Evolutionary conservation across 35 echinoderm and acorn worm genomes (phyloP), one percentile per base, ranked within the genome.

Genomic region (Patiria miniata): DNA sequence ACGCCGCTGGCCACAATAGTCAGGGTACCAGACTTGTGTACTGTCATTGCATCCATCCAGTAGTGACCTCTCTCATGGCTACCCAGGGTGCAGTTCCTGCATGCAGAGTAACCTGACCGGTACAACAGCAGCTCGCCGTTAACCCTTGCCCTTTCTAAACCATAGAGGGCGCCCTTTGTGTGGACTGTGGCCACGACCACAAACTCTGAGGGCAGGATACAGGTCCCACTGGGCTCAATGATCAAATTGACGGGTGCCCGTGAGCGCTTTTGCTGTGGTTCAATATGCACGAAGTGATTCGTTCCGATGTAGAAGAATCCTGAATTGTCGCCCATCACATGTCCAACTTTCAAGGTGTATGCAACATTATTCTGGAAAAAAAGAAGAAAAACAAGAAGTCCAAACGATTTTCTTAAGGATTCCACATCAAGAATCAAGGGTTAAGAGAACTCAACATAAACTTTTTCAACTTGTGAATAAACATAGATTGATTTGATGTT

Each of bases 1-100:
- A 80, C 80, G 19, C 38, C 80, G 37, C 77, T 90, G 36, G 59
- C 59, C 18, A 79, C 21, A 22, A 84, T 57, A 32, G 68, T n/a
- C 9, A 97, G 56, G 39, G 28, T 68, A 1, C 90, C 94, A 77
- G 33, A 40, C 39, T 51, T 86, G 37, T 58, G 87, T 8, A 97
- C 40, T 23, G 61, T 76, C 19, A 93, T 29, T 29, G 36, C 29
- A 4, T 36, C 51, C 18, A 97, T 30, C 83, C 87, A 89, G 52
- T 93, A 97, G 21, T 97, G 54, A 51, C 94, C 94, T 16, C 77
- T 42, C 39, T 97, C 90, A 37, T 42, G 37, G 57, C 90, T 93
- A 17, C 39, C 79, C 22, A 42, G 39, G 7, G 94, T 80, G 79
- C 94, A 97, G 52, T 97, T 97, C 5, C n/a, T 53, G 77, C 90